phyloP scores from a whole-genome alignment of 2,888 invertebrate genomes.

The Choristoneura rosaceana region DNA sequence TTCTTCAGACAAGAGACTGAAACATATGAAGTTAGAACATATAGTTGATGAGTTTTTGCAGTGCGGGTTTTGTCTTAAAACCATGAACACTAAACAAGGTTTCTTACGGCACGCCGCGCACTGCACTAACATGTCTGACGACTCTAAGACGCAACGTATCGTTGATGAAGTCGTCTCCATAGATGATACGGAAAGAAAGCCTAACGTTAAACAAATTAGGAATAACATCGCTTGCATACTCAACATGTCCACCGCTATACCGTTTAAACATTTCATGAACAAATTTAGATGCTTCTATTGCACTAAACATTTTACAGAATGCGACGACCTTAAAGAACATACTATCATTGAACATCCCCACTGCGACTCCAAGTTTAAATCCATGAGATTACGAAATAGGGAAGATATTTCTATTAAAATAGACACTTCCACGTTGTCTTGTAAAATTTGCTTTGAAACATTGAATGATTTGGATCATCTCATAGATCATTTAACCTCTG shows the following conservation, averaged over 20 bases:
- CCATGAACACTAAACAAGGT: constrained; percentile 63
- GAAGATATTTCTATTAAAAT: constrained; percentile 70
- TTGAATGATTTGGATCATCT: constrained; percentile 56
- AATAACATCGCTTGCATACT: constrained; percentile 65
- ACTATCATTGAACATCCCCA: constrained; percentile 64
- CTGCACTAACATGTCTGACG: constrained; percentile 52
- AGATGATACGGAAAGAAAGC: constrained; percentile 54
- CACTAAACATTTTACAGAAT: constrained; percentile 65
- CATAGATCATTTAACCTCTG: constrained; percentile 59
- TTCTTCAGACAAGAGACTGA: constrained; percentile 58
- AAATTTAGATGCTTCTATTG: constrained; percentile 76
- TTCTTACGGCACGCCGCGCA: constrained; percentile 66
- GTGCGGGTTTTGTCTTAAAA: constrained; percentile 68
- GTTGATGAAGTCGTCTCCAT: constrained; percentile 39
- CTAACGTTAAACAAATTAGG: constrained; percentile 61
- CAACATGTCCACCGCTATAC: constrained; percentile 71
- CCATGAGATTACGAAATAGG: constrained; percentile 65
- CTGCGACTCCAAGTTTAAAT: constrained; percentile 66
- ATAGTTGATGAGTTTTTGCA: constrained; percentile 52
- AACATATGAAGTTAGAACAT: constrained; percentile 69
- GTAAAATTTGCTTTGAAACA: constrained; percentile 62
- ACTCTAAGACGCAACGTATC: constrained; percentile 39
- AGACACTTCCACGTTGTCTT: constrained; percentile 64
- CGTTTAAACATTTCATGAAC: constrained; percentile 71
- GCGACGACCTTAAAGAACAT: constrained; percentile 67